Evolutionary conservation across 2,113 vertebrate species (phyloP).

Genomic region (Dicaeum eximium): DNA sequence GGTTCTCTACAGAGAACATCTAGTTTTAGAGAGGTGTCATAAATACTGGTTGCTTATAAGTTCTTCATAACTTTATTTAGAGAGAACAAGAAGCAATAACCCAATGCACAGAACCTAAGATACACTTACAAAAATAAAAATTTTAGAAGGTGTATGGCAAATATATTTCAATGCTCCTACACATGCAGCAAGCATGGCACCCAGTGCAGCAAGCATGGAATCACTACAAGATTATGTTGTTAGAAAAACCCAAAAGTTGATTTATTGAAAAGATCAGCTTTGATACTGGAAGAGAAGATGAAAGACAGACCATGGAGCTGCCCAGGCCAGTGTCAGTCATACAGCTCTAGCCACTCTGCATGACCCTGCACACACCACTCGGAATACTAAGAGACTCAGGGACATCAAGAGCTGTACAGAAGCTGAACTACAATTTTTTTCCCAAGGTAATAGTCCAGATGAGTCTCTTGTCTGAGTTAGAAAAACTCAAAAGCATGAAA

Average conservation of each 20-base stretch:
- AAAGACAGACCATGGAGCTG: background rate
- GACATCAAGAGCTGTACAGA: background rate
- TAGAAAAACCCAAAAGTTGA: background rate
- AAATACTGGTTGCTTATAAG: background rate
- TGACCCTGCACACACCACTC: background rate
- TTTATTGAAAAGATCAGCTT: background rate
- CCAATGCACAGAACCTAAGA: background rate
- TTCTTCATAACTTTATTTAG: background rate
- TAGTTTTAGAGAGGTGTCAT: background rate
- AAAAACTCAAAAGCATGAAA: background rate
- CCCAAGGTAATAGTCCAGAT: background rate
- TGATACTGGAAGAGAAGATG: background rate
- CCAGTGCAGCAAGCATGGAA: background rate
- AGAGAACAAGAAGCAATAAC: background rate
- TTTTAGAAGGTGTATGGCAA: background rate
- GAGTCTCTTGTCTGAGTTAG: background rate
- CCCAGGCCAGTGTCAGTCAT: background rate
- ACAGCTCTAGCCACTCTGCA: background rate
- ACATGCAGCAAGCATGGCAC: rapidly evolving
- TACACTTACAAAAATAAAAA: background rate
- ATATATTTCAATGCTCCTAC: background rate
- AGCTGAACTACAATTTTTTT: background rate
- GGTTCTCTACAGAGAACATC: background rate
- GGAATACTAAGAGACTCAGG: background rate
- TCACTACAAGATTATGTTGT: background rate